Evolutionary conservation across 1,140 invertebrate genomes (phyloP).

Genomic region (Lepidurus apus): DNA sequence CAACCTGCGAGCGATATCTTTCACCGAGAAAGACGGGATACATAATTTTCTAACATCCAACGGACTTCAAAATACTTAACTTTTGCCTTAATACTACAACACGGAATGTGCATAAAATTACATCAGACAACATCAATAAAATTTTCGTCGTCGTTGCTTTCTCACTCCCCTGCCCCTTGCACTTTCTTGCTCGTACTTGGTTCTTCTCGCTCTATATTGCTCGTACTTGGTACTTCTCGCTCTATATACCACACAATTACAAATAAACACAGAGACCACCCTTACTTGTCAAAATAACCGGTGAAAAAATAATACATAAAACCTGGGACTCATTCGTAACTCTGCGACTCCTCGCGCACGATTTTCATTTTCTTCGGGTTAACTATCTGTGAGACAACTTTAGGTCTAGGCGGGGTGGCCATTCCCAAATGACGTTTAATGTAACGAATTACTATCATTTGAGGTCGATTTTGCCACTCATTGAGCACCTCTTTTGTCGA

Average conservation of each 20-base stretch:
- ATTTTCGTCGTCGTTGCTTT: background rate
- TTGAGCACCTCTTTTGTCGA: conserved; percentile 82
- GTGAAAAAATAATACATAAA: conserved; percentile 2
- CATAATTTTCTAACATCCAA: background rate
- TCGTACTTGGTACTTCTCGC: background rate
- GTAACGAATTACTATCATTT: conserved; percentile 76
- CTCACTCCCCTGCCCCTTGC: background rate
- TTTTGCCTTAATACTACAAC: conserved; percentile 15
- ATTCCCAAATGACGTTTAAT: conserved; percentile 75
- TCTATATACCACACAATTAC: background rate
- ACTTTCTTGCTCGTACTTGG: background rate
- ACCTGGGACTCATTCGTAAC: conserved; percentile 59
- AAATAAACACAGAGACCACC: background rate
- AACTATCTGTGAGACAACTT: conserved; percentile 27
- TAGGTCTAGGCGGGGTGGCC: conserved; percentile 45
- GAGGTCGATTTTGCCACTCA: conserved; percentile 89
- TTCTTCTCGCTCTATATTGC: background rate
- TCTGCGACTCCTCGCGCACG: conserved; percentile 83
- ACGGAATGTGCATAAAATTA: background rate
- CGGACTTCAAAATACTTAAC: background rate
- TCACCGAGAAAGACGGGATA: background rate
- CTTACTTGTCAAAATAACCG: background rate
- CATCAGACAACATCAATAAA: background rate
- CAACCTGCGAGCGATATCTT: conserved; percentile 18
- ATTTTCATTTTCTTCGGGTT: conserved; percentile 63